phyloP scores from a whole-genome alignment of 2,888 invertebrate genomes.

The Apoda limacodes region DNA sequence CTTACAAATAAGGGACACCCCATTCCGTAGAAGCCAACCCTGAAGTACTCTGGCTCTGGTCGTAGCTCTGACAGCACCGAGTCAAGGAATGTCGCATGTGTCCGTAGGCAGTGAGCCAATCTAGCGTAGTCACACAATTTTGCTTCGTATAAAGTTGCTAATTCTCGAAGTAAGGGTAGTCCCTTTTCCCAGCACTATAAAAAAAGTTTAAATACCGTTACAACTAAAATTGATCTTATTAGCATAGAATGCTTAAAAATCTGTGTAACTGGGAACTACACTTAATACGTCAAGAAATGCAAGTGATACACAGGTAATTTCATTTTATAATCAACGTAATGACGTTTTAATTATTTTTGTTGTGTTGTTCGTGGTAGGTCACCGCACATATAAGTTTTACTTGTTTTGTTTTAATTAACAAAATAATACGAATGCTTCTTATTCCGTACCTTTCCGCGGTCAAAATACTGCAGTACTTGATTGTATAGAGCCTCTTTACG shows the following conservation, averaged over 20 bases:
- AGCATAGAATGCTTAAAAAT: no score
- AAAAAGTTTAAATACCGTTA: constrained; percentile 1
- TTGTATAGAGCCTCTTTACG: constrained; percentile 90
- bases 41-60: constrained; percentile 94
- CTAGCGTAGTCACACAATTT: constrained; percentile 90
- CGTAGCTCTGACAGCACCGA: constrained; percentile 89
- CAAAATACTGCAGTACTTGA: constrained; percentile 92
- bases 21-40: constrained; percentile 95
- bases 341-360: no score
- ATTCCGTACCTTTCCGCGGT: constrained; percentile 95
- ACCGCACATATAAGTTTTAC: no score
- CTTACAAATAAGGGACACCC: constrained; percentile 95
- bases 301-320: no score
- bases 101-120: constrained; percentile 84
- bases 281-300: no score
- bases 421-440: no score
- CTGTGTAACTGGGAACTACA: no score
- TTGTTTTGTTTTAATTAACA: no score
- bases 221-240: no score
- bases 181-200: constrained; percentile 95
- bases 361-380: no score
- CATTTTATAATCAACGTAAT: no score
- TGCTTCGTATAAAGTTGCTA: constrained; percentile 88
- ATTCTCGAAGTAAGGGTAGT: constrained; percentile 89
- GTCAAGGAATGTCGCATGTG: constrained; percentile 91